Conservation (phyloP, 2,113 vertebrate species). For the Patagioenas fasciata region DNA sequence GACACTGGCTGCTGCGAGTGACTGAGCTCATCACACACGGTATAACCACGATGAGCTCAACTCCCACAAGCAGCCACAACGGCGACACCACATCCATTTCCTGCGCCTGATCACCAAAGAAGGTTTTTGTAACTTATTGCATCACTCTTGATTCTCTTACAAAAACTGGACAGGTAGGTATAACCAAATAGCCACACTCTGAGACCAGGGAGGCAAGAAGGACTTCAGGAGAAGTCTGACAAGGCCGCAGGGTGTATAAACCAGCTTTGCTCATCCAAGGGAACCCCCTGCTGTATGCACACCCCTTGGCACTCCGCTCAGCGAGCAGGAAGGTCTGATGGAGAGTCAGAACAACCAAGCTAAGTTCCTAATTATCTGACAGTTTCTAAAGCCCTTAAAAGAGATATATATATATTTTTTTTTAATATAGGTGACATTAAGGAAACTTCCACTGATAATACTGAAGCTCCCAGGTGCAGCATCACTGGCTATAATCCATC, state of each 20-base stretch:
- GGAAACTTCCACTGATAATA: neutral
- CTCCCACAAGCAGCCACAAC: neutral
- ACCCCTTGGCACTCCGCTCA: neutral
- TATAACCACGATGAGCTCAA: neutral
- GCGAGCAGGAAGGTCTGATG: neutral
- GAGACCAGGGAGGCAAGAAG: neutral
- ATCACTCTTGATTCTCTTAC: neutral
- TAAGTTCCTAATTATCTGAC: neutral
- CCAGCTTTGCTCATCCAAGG: accelerated
- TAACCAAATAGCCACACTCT: neutral
- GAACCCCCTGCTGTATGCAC: neutral
- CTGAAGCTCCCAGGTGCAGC: accelerated
- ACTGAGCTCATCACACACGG: neutral
- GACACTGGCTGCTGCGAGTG: neutral
- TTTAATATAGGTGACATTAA: neutral
- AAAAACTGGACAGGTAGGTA: neutral
- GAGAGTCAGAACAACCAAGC: neutral
- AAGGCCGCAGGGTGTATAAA: neutral
- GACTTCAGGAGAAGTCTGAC: neutral
- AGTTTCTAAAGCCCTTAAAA: neutral
- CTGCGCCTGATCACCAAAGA: neutral
- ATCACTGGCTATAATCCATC: neutral
- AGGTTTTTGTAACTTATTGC: neutral
- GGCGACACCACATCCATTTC: neutral
- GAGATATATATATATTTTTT: too few species aligned